Evolutionary conservation across 1,140 invertebrate genomes (phyloP).

Genomic region (Melanaphis sacchari): DNA sequence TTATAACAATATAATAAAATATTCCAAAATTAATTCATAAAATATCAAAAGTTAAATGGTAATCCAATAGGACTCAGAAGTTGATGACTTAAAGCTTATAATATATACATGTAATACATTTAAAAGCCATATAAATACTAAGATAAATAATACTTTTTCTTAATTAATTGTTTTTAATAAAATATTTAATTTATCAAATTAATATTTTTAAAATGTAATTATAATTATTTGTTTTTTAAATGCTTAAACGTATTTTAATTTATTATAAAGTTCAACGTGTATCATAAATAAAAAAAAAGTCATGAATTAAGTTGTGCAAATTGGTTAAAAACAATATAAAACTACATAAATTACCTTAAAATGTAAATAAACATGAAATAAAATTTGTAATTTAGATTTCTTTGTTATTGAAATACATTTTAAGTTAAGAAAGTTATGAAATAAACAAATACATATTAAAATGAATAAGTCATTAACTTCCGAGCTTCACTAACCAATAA

Average conservation of each 20-base stretch:
- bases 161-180: no score
- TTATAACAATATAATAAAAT: background rate
- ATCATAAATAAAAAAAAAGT: background rate
- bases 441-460: background rate
- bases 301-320: background rate
- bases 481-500: background rate
- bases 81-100: background rate
- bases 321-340: background rate
- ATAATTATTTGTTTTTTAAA: background rate
- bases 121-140: background rate
- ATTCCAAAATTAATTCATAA: background rate
- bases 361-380: background rate
- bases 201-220: background rate
- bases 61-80: background rate
- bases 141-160: background rate
- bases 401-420: background rate
- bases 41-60: background rate
- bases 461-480: background rate
- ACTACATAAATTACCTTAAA: background rate
- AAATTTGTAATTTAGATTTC: background rate
- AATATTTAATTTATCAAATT: background rate
- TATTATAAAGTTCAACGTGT: background rate
- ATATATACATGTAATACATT: background rate
- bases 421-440: background rate
- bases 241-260: no score